Conservation (phyloP, 2,797 vertebrate genomes). For the Acrossocheilus fasciatus region DNA sequence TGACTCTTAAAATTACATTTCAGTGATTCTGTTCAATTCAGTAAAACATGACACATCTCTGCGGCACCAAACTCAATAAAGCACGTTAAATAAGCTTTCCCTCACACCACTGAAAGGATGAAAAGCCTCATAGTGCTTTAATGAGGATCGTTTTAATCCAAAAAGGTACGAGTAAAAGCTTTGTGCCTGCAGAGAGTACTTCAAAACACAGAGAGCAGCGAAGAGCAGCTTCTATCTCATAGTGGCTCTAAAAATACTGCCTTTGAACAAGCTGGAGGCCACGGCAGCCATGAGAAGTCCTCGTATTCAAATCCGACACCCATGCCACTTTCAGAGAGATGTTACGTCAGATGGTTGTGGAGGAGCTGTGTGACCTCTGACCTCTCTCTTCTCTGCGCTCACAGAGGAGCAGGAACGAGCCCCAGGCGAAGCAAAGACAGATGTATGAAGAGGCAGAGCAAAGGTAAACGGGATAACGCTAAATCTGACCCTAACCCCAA, state of each 20-base stretch:
- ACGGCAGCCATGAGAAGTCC: constrained; percentile 45
- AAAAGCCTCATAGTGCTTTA: constrained; percentile 72
- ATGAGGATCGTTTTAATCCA: constrained; percentile 74
- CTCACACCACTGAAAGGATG: constrained; percentile 59
- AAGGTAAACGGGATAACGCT: constrained; percentile 1
- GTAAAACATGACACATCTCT: constrained; percentile 12
- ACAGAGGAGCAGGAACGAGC: constrained; percentile 27
- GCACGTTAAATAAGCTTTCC: constrained; percentile 40
- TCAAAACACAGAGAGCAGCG: constrained; percentile 67
- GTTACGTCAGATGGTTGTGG: constrained; percentile 58
- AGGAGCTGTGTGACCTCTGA: constrained; percentile 43
- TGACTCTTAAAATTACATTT: neutral
- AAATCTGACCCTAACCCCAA: neutral
- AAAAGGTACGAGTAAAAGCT: constrained; percentile 75
- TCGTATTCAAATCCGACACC: constrained; percentile 42
- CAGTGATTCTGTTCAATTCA: neutral
- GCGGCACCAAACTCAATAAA: constrained; percentile 36
- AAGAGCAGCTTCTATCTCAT: constrained; percentile 56
- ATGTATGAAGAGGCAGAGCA: constrained; percentile 18
- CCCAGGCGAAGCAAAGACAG: constrained; percentile 23
- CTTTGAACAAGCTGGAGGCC: constrained; percentile 60
- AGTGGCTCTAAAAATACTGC: constrained; percentile 68
- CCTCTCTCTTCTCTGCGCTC: constrained; percentile 18
- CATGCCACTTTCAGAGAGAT: constrained; percentile 42
- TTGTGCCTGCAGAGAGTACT: constrained; percentile 74